phyloP scores from a whole-genome alignment of 2,797 vertebrate genomes.

The Harpagifer antarcticus region DNA sequence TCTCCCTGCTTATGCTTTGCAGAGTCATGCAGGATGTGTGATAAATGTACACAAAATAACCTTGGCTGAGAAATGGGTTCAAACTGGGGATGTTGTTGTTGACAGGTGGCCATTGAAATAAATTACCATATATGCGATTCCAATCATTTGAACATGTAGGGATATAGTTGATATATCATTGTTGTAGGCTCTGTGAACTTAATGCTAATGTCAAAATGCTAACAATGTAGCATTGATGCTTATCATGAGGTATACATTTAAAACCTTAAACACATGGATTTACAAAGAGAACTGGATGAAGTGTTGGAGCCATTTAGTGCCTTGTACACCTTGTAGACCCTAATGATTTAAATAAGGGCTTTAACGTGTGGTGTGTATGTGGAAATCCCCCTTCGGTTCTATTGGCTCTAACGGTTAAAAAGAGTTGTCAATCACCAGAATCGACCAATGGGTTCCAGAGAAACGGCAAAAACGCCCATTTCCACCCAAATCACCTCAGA shows the following conservation, averaged over 20 bases:
- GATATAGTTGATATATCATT: neutral
- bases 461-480: too few relatives aligned
- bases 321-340: too few relatives aligned
- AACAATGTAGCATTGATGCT: neutral
- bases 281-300: too few relatives aligned
- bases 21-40: neutral
- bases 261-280: too few relatives aligned
- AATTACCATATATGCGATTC: neutral
- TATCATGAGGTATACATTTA: neutral
- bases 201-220: neutral
- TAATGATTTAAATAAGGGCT: too few relatives aligned
- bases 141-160: neutral
- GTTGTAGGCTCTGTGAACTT: neutral
- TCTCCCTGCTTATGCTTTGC: neutral
- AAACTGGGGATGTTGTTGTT: neutral
- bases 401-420: too few relatives aligned
- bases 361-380: too few relatives aligned
- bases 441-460: too few relatives aligned
- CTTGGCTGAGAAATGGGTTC: neutral
- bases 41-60: neutral
- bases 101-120: neutral
- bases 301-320: too few relatives aligned
- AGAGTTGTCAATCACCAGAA: too few relatives aligned
- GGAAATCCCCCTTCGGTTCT: too few relatives aligned
- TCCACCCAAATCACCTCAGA: too few relatives aligned